Evolutionary conservation across 2,888 invertebrate species (phyloP).

Genomic region (Nezara viridula): DNA sequence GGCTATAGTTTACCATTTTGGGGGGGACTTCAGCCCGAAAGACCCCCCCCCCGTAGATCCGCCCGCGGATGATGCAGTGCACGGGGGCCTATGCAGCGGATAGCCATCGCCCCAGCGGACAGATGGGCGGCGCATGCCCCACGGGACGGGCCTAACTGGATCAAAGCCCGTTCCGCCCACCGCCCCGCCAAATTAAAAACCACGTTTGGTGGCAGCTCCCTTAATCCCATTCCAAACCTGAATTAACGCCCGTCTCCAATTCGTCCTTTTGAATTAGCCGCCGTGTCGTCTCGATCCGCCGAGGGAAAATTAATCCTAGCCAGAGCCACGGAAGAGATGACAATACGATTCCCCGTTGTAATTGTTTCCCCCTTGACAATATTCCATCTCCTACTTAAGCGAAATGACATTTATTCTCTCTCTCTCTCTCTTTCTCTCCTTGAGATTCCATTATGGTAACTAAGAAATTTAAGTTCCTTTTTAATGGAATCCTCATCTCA

Average conservation of each 20-base stretch:
- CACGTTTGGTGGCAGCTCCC: constrained; percentile 40
- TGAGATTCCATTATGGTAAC: constrained; percentile 56
- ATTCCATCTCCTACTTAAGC: constrained; percentile 58
- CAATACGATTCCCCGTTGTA: constrained; percentile 50
- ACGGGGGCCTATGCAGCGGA: not conserved
- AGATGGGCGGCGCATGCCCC: constrained; percentile 36
- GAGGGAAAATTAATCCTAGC: constrained; percentile 49
- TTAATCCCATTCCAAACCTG: constrained; percentile 51
- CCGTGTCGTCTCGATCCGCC: not conserved
- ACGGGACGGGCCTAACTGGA: constrained; percentile 31
- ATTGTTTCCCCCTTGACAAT: constrained; percentile 51
- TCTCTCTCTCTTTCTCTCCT: constrained; percentile 12
- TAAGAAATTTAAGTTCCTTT: constrained; percentile 56
- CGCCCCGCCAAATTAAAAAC: constrained; percentile 54
- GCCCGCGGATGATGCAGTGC: too few relatives aligned
- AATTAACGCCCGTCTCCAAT: constrained; percentile 56
- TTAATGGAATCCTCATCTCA: constrained; percentile 52
- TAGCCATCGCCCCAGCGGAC: not conserved
- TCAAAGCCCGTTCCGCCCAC: constrained; percentile 38
- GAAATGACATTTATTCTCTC: constrained; percentile 53
- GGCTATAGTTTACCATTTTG: too few relatives aligned
- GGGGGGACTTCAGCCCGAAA: too few relatives aligned
- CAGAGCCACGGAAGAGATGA: not conserved
- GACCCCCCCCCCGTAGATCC: too few relatives aligned
- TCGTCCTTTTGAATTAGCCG: constrained; percentile 52